Conservation (phyloP, 1,140 invertebrate species). For the Nasonia longicornis region DNA sequence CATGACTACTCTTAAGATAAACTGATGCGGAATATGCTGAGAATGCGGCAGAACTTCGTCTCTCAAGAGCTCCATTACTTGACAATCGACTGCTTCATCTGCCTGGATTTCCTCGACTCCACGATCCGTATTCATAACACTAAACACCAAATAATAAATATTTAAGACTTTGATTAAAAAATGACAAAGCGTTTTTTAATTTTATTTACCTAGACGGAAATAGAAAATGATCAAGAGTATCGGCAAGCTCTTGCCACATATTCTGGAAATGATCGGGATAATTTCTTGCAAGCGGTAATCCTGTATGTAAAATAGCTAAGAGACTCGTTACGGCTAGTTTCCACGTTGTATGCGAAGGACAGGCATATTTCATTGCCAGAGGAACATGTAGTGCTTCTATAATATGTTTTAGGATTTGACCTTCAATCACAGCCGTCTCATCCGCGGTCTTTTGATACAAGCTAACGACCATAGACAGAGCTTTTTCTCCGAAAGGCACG, state of each 20-base stretch:
- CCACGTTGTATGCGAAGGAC: slow-evolving; percentile 87
- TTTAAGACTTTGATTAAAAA: neutral
- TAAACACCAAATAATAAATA: slow-evolving; percentile 36
- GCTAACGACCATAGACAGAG: slow-evolving; percentile 83
- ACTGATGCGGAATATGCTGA: slow-evolving; percentile 83
- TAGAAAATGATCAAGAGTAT: slow-evolving; percentile 90
- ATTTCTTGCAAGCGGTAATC: slow-evolving; percentile 87
- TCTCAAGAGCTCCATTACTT: slow-evolving; percentile 87
- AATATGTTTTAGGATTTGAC: slow-evolving; percentile 82
- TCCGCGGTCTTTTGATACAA: slow-evolving; percentile 86
- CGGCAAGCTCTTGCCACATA: slow-evolving; percentile 89
- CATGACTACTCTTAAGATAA: slow-evolving; percentile 88
- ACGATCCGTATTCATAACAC: slow-evolving; percentile 72
- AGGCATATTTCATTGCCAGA: slow-evolving; percentile 85
- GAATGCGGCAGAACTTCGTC: slow-evolving; percentile 89
- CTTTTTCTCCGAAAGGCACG: slow-evolving; percentile 89
- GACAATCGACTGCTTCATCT: slow-evolving; percentile 88
- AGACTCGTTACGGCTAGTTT: slow-evolving; percentile 86
- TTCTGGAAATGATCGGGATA: slow-evolving; percentile 77
- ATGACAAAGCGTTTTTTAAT: slow-evolving; percentile 28
- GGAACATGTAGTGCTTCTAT: slow-evolving; percentile 82
- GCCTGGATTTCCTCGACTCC: slow-evolving; percentile 85
- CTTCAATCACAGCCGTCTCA: slow-evolving; percentile 80
- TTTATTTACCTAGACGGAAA: slow-evolving; percentile 80
- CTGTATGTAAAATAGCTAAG: slow-evolving; percentile 83